Evolutionary conservation across 2,113 vertebrate species (phyloP).

Genomic region (Oncorhynchus tshawytscha): DNA sequence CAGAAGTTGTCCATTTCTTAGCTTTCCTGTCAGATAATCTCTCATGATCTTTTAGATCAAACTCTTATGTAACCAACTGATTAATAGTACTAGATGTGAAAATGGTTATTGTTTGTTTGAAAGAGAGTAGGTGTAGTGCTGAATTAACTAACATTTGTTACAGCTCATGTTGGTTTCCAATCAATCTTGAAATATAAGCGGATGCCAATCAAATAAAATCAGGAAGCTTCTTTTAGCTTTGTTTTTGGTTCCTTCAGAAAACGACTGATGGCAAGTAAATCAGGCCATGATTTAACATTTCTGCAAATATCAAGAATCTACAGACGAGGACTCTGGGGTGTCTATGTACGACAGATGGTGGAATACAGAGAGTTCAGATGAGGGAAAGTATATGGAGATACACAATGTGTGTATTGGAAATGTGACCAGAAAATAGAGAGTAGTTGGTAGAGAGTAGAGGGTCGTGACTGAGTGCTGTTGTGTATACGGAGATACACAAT

Average conservation of each 20-base stretch:
- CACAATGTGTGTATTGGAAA: background rate
- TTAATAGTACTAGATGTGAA: background rate
- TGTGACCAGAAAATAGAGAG: background rate
- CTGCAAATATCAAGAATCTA: too few relatives aligned
- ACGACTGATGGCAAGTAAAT: too few relatives aligned
- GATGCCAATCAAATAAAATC: too few relatives aligned
- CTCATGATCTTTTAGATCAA: constrained; percentile 10
- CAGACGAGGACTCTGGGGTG: too few relatives aligned
- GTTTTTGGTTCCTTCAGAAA: too few relatives aligned
- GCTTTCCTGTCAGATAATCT: constrained; percentile 15
- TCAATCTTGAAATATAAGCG: too few relatives aligned
- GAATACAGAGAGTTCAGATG: background rate
- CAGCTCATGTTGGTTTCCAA: too few relatives aligned
- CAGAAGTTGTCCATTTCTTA: constrained; percentile 9
- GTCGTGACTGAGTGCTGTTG: background rate
- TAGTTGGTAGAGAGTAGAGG: background rate
- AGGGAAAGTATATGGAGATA: background rate
- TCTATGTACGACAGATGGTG: background rate
- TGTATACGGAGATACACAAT: background rate
- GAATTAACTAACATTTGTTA: too few relatives aligned
- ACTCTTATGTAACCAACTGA: constrained; percentile 21
- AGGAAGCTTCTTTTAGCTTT: too few relatives aligned
- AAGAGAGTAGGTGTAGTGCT: background rate
- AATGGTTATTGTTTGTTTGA: background rate
- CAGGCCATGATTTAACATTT: too few relatives aligned